Conservation (phyloP, 1,140 invertebrate species). For the Aphelinus certus region DNA sequence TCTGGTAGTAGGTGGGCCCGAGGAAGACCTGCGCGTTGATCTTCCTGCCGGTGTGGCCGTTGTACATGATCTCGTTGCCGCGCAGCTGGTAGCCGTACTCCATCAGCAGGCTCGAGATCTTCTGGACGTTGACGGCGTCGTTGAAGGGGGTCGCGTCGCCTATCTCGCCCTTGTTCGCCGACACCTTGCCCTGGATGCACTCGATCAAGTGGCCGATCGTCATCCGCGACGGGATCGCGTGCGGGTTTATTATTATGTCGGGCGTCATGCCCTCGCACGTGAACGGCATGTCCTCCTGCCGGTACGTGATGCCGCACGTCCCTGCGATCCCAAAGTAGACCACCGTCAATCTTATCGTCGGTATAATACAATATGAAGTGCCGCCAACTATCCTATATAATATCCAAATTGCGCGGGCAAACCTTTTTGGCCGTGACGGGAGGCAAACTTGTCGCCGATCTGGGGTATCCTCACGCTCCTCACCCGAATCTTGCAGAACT, state of each 20-base stretch:
- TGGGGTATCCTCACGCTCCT: conserved; percentile 51
- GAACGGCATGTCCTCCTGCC: conserved; percentile 54
- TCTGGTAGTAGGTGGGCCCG: conserved; percentile 52
- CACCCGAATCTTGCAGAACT: conserved; percentile 52
- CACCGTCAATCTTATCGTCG: background rate
- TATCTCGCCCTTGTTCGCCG: conserved; percentile 52
- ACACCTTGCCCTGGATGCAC: conserved; percentile 53
- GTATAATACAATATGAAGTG: background rate
- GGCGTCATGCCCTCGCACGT: conserved; percentile 51
- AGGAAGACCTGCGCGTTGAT: conserved; percentile 54
- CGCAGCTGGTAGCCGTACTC: conserved; percentile 52
- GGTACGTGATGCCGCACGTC: conserved; percentile 52
- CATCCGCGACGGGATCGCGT: conserved; percentile 53
- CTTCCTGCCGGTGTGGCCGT: conserved; percentile 50
- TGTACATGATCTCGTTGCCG: conserved; percentile 53
- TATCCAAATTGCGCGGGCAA: too few species aligned
- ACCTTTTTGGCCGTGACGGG: conserved; percentile 53
- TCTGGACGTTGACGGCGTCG: conserved; percentile 53
- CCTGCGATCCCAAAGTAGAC: conserved; percentile 22
- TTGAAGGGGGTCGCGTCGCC: conserved; percentile 53
- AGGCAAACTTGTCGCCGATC: conserved; percentile 53
- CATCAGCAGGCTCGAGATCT: conserved; percentile 51
- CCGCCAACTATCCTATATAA: background rate
- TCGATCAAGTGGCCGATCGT: conserved; percentile 55
- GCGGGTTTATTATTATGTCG: conserved; percentile 54